Evolutionary conservation across 2,113 vertebrate species (phyloP).

Genomic region (Panurus biarmicus): DNA sequence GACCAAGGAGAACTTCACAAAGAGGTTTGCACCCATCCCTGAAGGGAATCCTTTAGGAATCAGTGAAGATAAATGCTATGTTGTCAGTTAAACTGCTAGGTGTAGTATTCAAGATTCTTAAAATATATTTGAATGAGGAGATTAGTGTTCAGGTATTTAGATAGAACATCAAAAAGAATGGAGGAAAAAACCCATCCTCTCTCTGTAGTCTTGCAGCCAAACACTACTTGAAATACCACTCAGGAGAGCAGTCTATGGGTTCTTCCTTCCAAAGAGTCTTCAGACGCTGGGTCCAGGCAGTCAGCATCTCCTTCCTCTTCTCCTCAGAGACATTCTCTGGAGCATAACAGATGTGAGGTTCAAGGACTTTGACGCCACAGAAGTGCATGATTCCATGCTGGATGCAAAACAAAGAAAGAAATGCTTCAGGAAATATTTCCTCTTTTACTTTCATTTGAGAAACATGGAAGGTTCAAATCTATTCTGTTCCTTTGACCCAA

Average conservation of each 20-base stretch:
- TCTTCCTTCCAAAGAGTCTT: slow-evolving; percentile 68
- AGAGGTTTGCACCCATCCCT: background rate
- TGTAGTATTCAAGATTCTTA: background rate
- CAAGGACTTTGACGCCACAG: slow-evolving; percentile 69
- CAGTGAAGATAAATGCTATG: background rate
- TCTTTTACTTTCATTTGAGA: background rate
- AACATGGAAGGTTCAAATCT: background rate
- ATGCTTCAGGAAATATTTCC: background rate
- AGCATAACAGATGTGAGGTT: slow-evolving; percentile 69
- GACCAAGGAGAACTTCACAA: background rate
- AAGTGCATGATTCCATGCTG: slow-evolving; percentile 73
- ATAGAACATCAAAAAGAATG: background rate
- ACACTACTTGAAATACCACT: slow-evolving; percentile 66
- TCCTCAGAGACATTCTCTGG: slow-evolving; percentile 38
- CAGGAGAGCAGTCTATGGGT: slow-evolving; percentile 62
- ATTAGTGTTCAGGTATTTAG: background rate
- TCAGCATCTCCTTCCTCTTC: slow-evolving; percentile 58
- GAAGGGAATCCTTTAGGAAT: background rate
- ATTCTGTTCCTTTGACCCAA: background rate
- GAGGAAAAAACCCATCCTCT: background rate
- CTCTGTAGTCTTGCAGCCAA: background rate
- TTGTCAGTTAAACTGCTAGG: background rate
- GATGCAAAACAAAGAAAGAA: background rate
- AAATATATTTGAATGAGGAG: background rate
- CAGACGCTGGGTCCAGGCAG: slow-evolving; percentile 64